Evolutionary conservation across 37 sponge, comb jelly and placozoan species (phyloP), one percentile per base, ranked within the genome.

Genomic region (Hexactinellida sp.): DNA sequence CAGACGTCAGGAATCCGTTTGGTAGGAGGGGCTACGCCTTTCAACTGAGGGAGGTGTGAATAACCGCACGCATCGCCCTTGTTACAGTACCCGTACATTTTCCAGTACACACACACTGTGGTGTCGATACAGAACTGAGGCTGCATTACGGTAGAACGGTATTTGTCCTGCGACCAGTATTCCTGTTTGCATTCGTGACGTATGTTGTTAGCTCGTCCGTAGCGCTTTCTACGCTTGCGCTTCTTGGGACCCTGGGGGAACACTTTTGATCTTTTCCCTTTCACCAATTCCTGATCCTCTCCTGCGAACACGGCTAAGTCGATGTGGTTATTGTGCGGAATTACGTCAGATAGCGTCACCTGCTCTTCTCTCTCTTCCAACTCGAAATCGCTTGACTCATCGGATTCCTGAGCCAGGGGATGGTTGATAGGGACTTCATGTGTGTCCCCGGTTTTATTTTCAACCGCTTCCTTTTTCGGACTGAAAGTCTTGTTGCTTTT

Each of bases 1-100:
- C 96, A 96, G 0, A 94, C 38, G 55, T 92, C 96, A 21, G 76
- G 76, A 32, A 63, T 63, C 5, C 76, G 76, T n/a, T 63, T 63
- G 5, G 76, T 63, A n/a, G 76, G 76, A 10, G 76, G 76, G 34
- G 76, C 76, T 63, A 63, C 76, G 13, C 76, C 76, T n/a, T 63
- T 63, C 5, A 63, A 63, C 34, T 63, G 76, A 63, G 76, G 32
- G 25, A 63, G 34, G 30, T 63, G 76, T n/a, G 76, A 63, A n/a
- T 63, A 63, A n/a, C 30, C 30, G 30, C 76, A 63, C 3, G 76
- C 76, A n/a, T 63, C 76, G 28, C 76, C 76, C 76, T 63, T 63
- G 34, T 63, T 63, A n/a, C 76, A 63, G 34, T 63, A 63, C 28
- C 76, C 76, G 34, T 63, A 63, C 76, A 63, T 63, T n/a, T 63